Evolutionary conservation across 1,140 invertebrate genomes (phyloP), one percentile per base, ranked within the genome.

Genomic region (Brachionus paranguensis): DNA sequence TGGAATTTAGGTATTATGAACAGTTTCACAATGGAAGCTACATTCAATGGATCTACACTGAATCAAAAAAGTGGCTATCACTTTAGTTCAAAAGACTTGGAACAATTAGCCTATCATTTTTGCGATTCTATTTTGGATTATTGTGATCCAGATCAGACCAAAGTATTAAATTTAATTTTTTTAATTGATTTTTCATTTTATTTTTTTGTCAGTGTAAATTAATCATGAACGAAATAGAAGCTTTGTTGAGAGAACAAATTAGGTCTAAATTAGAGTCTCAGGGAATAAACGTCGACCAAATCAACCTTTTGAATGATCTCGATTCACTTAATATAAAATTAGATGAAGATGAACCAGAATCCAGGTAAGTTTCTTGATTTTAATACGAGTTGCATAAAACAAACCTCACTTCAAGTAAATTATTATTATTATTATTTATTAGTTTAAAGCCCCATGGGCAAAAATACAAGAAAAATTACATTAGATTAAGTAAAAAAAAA

Each of bases 1-100:
- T 97, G 95, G 95, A 93, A 95, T 90, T 93, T 97, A 92, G 95
- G 95, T 11, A 94, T 97, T 20, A 92, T 93, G 65, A 95, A 96
- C 86, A 96, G 95, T 88, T 97, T 95, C 88, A 97, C 95, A 1
- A 93, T 97, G 91, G 96, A 97, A 88, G 94, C 95, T 1, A 96
- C 95, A 0, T 95, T 96, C 90, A 94, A 94, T 83, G 95, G 95
- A 10, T 94, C 95, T 14, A 93, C 92, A 5, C 64, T 90, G 33
- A 89, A 90, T 24, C 88, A 90, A 33, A 92, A 94, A 88, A 92
- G 92, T 85, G 93, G 93, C 0, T 95, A 93, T n/a, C 95, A 97
- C 88, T 97, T 96, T 88, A 93, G 92, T 17, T 92, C 92, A 0
- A 91, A 92, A 85, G 94, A 96, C 87, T 95, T 93, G 87, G 93